Percentiles rank a stretch among this genome's conserved stretches.
phyloP scores from a whole-genome alignment of 2,113 vertebrate species.

The Nannospalax galili region DNA sequence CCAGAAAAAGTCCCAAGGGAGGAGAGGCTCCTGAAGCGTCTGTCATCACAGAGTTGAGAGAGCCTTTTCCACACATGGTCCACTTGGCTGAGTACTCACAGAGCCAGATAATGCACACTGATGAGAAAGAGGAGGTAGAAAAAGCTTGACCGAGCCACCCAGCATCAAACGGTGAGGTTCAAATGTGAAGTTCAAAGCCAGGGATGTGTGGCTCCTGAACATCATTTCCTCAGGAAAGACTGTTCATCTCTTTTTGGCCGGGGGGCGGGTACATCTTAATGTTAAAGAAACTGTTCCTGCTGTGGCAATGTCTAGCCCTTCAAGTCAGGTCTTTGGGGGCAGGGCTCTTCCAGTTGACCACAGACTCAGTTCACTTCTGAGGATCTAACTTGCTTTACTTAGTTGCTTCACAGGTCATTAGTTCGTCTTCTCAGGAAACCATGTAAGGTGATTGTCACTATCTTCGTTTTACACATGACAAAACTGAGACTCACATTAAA shows the following conservation, averaged over 20 bases:
- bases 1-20: not conserved
- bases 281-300: too few relatives aligned
- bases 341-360: not conserved
- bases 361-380: not conserved
- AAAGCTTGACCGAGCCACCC: not conserved
- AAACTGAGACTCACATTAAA: not conserved
- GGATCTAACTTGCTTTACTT: not conserved
- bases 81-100: not conserved
- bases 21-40: not conserved
- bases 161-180: not conserved
- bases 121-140: not conserved
- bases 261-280: too few relatives aligned
- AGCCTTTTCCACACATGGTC: not conserved
- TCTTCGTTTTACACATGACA: not conserved
- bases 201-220: not conserved
- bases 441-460: not conserved
- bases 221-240: not conserved
- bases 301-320: too few relatives aligned
- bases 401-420: not conserved
- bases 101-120: not conserved
- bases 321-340: too few relatives aligned
- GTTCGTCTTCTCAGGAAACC: not conserved
- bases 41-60: not conserved
- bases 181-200: not conserved
- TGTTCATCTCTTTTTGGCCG: not conserved